Evolutionary conservation across 2,888 invertebrate genomes (phyloP).

Genomic region (Sminthurinus aureus): DNA sequence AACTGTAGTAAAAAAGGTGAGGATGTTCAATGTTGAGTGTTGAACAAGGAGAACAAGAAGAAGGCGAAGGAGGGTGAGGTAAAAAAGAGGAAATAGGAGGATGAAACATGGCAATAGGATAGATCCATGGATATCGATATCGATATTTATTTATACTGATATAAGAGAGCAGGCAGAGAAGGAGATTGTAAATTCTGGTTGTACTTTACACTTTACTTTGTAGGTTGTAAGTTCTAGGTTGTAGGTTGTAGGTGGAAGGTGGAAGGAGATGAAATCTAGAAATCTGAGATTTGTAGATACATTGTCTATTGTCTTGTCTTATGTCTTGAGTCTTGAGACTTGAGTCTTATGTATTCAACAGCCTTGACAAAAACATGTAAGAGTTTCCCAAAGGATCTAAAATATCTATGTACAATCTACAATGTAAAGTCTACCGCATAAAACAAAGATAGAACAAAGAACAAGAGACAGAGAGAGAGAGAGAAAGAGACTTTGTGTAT

Average conservation of each 20-base stretch:
- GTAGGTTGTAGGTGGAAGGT: background rate
- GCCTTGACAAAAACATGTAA: background rate
- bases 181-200: no score
- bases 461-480: no score
- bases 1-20: no score
- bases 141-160: no score
- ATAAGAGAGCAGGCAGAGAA: no score
- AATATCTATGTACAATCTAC: no score
- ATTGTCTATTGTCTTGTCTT: background rate
- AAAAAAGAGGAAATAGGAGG: background rate
- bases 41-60: background rate
- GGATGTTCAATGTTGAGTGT: no score
- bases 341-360: no score
- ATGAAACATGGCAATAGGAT: background rate
- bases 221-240: background rate
- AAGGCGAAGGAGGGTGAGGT: background rate
- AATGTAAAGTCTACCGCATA: background rate
- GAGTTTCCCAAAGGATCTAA: background rate
- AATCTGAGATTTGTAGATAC: conserved; percentile 37
- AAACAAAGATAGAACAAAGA: no score
- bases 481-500: no score
- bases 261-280: conserved; percentile 36
- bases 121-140: no score
- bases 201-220: background rate
- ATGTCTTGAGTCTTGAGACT: no score